Conservation (phyloP, 2,888 invertebrate species). For the Hemithea aestivaria region DNA sequence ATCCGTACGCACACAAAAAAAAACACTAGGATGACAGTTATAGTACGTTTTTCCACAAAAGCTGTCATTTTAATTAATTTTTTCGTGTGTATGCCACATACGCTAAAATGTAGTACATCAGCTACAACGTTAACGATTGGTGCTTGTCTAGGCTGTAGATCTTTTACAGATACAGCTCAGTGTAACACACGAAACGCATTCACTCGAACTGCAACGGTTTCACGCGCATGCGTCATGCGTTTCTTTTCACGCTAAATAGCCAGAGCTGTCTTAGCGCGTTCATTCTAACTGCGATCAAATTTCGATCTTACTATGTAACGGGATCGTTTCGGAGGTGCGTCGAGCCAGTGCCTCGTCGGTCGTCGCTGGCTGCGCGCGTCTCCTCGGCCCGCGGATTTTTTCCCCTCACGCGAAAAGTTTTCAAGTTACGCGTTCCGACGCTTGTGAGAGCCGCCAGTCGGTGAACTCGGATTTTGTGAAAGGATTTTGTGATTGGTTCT, state of each 20-base stretch:
- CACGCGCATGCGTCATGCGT: conserved; percentile 56
- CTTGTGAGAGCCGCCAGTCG: conserved; percentile 12
- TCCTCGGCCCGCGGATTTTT: conserved; percentile 19
- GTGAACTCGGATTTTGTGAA: conserved; percentile 27
- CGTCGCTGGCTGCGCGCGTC: conserved; percentile 48
- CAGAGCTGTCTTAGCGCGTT: conserved; percentile 64
- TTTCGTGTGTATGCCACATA: too few relatives aligned
- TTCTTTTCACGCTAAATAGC: conserved; percentile 54
- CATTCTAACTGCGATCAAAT: conserved; percentile 70
- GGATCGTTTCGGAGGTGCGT: conserved; percentile 55
- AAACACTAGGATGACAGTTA: too few relatives aligned
- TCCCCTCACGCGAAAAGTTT: conserved; percentile 52
- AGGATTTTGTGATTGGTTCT: conserved; percentile 28
- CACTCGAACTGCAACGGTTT: conserved; percentile 48
- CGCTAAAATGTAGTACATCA: too few relatives aligned
- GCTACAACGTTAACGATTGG: too few relatives aligned
- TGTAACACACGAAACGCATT: too few relatives aligned
- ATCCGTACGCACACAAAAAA: too few relatives aligned
- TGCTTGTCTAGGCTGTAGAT: too few relatives aligned
- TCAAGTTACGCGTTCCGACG: conserved; percentile 41
- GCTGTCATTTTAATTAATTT: too few relatives aligned
- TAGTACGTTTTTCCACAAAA: too few relatives aligned
- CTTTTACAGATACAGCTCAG: too few relatives aligned
- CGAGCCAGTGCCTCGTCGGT: conserved; percentile 51
- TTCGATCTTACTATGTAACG: conserved; percentile 74